These are phyloP conservation scores for Menidia beryllina DNA, from an alignment of 2,113 vertebrate genomes.

Conservation along the genomic window DNA sequence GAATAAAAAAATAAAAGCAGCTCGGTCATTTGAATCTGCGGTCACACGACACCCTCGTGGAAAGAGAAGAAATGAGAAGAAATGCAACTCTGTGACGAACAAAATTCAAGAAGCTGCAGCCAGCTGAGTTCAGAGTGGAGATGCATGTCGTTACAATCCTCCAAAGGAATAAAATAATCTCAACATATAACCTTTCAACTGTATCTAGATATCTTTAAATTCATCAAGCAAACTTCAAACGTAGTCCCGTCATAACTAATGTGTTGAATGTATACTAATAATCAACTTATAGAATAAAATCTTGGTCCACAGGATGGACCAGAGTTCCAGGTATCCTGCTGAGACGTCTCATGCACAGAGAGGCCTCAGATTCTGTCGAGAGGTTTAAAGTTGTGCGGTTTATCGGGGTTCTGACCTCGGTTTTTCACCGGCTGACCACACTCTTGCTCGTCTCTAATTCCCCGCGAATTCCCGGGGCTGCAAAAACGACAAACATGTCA, in stretches of 20 bases:
- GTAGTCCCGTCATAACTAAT: no score
- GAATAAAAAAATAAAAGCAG: conserved; percentile 34
- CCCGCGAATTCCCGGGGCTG: conserved; percentile 22
- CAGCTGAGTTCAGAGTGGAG: conserved; percentile 25
- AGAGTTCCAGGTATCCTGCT: conserved; percentile 51
- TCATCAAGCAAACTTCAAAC: no score
- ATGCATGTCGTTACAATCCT: conserved; percentile 32
- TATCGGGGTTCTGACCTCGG: conserved; percentile 19
- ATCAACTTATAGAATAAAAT: conserved; percentile 66
- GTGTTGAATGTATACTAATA: conserved; percentile 35
- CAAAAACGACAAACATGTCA: not conserved
- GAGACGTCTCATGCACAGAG: conserved; percentile 78
- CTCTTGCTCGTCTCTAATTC: conserved; percentile 43
- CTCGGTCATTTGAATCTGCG: conserved; percentile 38
- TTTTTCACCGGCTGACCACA: no score
- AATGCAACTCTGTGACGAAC: conserved; percentile 17
- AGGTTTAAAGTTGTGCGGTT: conserved; percentile 70
- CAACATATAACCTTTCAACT: conserved; percentile 59
- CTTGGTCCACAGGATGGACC: conserved; percentile 58
- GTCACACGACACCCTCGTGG: conserved; percentile 1
- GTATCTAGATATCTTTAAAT: no score
- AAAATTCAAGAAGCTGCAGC: conserved; percentile 13
- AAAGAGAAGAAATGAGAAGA: conserved; percentile 4
- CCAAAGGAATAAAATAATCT: conserved; percentile 18
- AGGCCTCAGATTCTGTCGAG: conserved; percentile 65